phyloP scores from a whole-genome alignment of 2,797 vertebrate species.

The Petrocephalus sullivani region DNA sequence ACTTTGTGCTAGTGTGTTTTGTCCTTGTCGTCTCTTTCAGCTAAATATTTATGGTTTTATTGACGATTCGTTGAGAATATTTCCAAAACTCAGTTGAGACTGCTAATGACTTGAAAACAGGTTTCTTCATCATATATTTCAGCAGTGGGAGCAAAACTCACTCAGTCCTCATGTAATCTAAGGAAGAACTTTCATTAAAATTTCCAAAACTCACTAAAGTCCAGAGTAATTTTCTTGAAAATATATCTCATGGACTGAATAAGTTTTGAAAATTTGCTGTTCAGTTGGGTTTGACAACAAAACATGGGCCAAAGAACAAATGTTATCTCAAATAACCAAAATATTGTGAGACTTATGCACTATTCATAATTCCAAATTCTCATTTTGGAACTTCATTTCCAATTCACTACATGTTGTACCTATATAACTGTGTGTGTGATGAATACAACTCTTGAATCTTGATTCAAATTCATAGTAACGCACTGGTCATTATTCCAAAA shows the following conservation, averaged over 20 bases:
- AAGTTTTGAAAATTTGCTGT: not conserved
- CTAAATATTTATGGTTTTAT: not conserved
- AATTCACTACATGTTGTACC: too few species aligned
- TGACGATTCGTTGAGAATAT: not conserved
- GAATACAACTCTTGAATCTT: too few species aligned
- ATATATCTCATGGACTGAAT: not conserved
- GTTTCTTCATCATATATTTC: not conserved
- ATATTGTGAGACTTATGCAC: not conserved
- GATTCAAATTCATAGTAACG: not conserved
- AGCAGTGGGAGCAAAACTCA: not conserved
- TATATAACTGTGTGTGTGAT: too few species aligned
- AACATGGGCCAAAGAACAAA: not conserved
- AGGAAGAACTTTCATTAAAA: not conserved
- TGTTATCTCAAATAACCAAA: not conserved
- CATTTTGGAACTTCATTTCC: too few species aligned
- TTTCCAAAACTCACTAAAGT: not conserved
- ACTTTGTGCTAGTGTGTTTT: not conserved
- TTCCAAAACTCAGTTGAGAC: not conserved
- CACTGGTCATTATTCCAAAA: not conserved
- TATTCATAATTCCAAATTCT: not conserved
- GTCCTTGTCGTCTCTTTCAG: not conserved
- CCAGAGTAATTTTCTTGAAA: not conserved
- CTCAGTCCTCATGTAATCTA: not conserved
- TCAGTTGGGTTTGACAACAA: not conserved
- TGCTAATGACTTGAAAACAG: not conserved